Percentiles rank a stretch among this genome's conserved stretches.
phyloP scores from a whole-genome alignment of 2,113 vertebrate species.

The Oenanthe melanoleuca region DNA sequence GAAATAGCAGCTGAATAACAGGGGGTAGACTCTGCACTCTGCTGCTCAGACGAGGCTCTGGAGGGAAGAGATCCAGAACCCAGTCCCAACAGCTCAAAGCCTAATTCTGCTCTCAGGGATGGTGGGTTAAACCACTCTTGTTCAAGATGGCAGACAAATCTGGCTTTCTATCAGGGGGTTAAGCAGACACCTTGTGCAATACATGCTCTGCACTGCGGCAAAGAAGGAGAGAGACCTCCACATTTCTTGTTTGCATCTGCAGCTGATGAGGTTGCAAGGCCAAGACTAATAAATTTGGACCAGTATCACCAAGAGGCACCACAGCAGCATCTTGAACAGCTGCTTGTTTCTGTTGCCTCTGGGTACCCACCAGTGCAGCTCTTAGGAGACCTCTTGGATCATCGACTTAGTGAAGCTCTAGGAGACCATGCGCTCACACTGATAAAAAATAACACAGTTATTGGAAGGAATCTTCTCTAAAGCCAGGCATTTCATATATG shows the following conservation, averaged over 20 bases:
- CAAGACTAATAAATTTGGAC: background rate
- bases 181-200: background rate
- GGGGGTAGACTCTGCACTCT: background rate
- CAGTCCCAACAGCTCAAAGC: background rate
- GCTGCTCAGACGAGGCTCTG: rapidly evolving
- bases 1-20: background rate
- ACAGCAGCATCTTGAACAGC: background rate
- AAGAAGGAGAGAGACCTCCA: background rate
- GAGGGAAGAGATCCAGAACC: background rate
- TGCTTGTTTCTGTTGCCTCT: background rate
- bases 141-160: background rate
- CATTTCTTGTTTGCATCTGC: background rate
- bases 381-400: background rate
- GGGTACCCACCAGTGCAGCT: background rate
- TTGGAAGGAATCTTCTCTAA: background rate
- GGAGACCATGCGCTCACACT: rapidly evolving
- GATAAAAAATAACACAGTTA: background rate
- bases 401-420: background rate
- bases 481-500: background rate
- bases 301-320: background rate
- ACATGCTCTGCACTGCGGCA: rapidly evolving
- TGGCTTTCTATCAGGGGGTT: rapidly evolving
- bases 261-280: background rate
- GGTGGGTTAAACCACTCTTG: background rate
- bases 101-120: background rate